phyloP scores from a whole-genome alignment of 2,113 vertebrate genomes.

The Spermophilus dauricus region DNA sequence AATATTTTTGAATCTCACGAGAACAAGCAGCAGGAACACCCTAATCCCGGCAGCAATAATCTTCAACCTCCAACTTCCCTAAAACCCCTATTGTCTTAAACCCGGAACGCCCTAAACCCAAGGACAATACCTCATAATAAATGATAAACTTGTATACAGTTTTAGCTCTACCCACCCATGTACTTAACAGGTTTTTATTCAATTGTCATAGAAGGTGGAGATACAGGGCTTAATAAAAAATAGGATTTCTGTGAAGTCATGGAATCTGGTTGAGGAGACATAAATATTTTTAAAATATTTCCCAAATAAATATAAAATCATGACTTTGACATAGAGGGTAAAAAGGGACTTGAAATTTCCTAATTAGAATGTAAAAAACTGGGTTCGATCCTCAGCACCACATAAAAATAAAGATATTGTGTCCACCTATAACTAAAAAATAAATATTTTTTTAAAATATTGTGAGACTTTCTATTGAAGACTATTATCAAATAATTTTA shows the following conservation, averaged over 20 bases:
- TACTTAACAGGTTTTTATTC: background rate
- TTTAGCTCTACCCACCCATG: background rate
- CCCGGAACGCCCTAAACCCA: no score
- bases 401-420: no score
- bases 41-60: no score
- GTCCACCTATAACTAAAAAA: no score
- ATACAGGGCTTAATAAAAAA: background rate
- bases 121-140: constrained; percentile 26
- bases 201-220: background rate
- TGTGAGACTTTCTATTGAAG: background rate
- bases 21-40: no score
- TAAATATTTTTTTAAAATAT: no score
- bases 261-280: accelerated
- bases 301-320: constrained; percentile 26
- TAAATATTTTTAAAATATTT: background rate
- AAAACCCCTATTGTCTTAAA: no score
- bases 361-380: background rate
- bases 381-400: no score
- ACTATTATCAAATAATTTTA: background rate
- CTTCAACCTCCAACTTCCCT: no score
- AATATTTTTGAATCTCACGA: no score
- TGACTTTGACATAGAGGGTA: background rate
- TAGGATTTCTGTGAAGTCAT: background rate
- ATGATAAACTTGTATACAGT: background rate
- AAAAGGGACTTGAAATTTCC: background rate